Evolutionary conservation across 2,888 invertebrate species (phyloP).

Genomic region (Yponomeuta cagnagella): DNA sequence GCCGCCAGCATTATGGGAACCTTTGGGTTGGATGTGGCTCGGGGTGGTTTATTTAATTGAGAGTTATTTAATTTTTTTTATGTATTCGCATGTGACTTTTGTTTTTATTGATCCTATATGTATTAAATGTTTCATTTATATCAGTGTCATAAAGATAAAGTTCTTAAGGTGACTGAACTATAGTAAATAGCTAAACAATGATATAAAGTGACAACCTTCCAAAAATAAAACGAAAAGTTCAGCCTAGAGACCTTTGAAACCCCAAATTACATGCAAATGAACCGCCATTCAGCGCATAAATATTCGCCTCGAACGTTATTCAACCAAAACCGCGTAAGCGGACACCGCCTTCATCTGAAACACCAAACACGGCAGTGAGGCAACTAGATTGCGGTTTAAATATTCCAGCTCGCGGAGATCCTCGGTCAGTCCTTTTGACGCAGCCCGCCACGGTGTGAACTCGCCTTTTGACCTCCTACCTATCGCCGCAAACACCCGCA

Average conservation of each 20-base stretch:
- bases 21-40: too few species aligned
- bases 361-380: conserved; percentile 40
- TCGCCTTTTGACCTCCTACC: conserved; percentile 68
- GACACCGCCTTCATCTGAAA: conserved; percentile 13
- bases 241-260: background rate
- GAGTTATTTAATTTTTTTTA: too few species aligned
- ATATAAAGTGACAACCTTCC: background rate
- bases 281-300: background rate
- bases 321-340: conserved; percentile 8
- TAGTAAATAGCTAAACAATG: background rate
- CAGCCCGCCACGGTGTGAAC: conserved; percentile 46
- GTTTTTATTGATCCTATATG: too few species aligned
- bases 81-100: too few species aligned
- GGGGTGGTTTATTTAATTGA: too few species aligned
- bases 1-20: too few species aligned
- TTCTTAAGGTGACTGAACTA: too few species aligned
- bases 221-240: background rate
- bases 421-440: conserved; percentile 64
- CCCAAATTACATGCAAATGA: background rate
- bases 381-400: conserved; percentile 53
- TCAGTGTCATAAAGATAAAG: too few species aligned
- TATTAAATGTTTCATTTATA: too few species aligned
- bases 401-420: conserved; percentile 40
- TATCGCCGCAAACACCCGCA: conserved; percentile 64
- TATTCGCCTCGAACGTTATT: background rate